Base-by-base conservation (phyloP, 1,140 invertebrate species). In the Venturia canescens region DNA sequence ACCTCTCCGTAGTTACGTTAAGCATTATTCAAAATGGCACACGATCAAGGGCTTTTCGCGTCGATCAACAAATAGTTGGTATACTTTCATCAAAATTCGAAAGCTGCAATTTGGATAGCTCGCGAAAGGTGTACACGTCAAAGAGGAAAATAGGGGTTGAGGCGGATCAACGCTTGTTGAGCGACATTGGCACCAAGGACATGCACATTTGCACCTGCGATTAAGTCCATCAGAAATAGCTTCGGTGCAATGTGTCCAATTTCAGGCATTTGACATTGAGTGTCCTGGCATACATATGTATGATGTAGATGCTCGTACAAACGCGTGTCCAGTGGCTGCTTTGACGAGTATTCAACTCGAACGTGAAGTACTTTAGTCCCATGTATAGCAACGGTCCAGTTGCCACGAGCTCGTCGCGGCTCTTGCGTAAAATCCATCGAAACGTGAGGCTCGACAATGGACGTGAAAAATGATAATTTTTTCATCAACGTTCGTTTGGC, bases 191-290 rank as follows among this genome's bases (percentile, higher is more conserved):
- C 50, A 53, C n/a, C 50, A 7, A 53, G 50, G 50, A 53, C 50
- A 50, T 50, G 13, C 18, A 50, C 48, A 53, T 53, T 53, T 53
- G 50, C 50, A 53, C 50, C 50, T 53, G n/a, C 50, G 50, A 53
- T 53, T 53, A 53, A 53, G 50, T 21, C 18, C 16, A 53, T n/a
- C 50, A n/a, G 50, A 53, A 53, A 53, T 53, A n/a, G 50, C 50
- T 11, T 53, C 50, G 50, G 18, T 53, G 50, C 50, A 53, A 53
- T 53, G 50, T 53, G 50, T 53, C 50, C 50, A 53, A 53, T 53
- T 44, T 53, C 18, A n/a, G 18, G 50, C 50, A 53, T 53, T 53
- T 53, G 50, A 53, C 50, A 53, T 21, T 53, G 18, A 53, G 50
- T 7, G 16, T 53, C 50, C 18, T 53, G 16, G 18, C n/a, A 21